phyloP scores from a whole-genome alignment of 2,797 vertebrate genomes.

The Cercopithecus petaurista region DNA sequence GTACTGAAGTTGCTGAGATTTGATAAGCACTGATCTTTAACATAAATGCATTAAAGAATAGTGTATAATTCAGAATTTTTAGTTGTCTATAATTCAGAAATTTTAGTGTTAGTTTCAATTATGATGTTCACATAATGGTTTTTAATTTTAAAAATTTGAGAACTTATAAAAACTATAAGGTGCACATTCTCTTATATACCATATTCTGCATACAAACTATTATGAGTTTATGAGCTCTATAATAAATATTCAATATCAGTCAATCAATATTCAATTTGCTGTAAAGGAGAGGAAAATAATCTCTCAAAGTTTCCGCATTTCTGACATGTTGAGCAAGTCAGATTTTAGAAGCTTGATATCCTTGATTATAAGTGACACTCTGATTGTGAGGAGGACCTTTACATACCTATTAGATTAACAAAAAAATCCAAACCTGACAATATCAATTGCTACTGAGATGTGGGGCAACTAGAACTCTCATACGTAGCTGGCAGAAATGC shows the following conservation, averaged over 20 bases:
- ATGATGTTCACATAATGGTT: neutral
- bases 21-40: conserved; percentile 23
- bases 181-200: neutral
- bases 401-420: neutral
- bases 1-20: neutral
- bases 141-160: neutral
- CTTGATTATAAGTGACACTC: neutral
- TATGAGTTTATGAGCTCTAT: neutral
- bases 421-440: neutral
- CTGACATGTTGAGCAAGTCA: neutral
- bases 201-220: neutral
- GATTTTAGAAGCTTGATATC: neutral
- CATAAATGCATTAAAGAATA: neutral
- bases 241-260: neutral
- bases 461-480: neutral
- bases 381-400: neutral
- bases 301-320: neutral
- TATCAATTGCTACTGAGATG: neutral
- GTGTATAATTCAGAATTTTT: neutral
- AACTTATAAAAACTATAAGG: neutral
- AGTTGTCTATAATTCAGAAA: neutral
- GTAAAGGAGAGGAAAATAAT: neutral
- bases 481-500: neutral
- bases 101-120: neutral
- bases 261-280: neutral